A percentile compares a stretch with the other conserved stretches of the same genome.
Evolutionary conservation across 2,888 invertebrate genomes (phyloP).

Genomic region (Lochmaea capreae): DNA sequence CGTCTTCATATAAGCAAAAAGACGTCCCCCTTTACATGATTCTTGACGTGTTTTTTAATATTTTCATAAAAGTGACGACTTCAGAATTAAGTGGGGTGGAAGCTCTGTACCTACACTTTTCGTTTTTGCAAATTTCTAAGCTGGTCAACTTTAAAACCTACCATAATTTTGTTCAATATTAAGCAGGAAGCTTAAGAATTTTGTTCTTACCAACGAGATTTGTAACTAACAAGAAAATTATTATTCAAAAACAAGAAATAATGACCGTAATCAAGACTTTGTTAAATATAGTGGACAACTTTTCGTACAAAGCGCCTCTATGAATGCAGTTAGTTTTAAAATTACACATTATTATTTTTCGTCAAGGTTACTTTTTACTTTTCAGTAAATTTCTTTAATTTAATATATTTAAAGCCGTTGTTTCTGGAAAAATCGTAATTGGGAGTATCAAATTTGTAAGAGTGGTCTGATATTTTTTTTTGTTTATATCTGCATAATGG

Average conservation of each 20-base stretch:
- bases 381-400: neutral
- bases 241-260: constrained; percentile 35
- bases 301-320: constrained; percentile 30
- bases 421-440: neutral
- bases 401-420: neutral
- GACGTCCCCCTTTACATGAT: too few relatives aligned
- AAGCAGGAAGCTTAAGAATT: neutral
- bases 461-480: neutral
- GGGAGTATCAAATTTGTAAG: neutral
- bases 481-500: constrained; percentile 10
- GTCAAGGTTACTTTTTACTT: constrained; percentile 7
- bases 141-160: neutral
- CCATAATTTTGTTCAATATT: too few relatives aligned
- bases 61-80: too few relatives aligned
- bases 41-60: too few relatives aligned
- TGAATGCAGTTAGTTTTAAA: constrained; percentile 20
- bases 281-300: constrained; percentile 36
- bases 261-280: constrained; percentile 33
- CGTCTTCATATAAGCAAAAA: too few relatives aligned
- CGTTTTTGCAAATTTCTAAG: neutral
- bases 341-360: constrained; percentile 21
- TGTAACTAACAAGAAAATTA: constrained; percentile 34
- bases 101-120: too few relatives aligned
- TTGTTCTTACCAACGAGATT: constrained; percentile 7
- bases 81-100: too few relatives aligned